Evolutionary conservation across 2,113 vertebrate species (phyloP).

Genomic region (Carassius auratus): DNA sequence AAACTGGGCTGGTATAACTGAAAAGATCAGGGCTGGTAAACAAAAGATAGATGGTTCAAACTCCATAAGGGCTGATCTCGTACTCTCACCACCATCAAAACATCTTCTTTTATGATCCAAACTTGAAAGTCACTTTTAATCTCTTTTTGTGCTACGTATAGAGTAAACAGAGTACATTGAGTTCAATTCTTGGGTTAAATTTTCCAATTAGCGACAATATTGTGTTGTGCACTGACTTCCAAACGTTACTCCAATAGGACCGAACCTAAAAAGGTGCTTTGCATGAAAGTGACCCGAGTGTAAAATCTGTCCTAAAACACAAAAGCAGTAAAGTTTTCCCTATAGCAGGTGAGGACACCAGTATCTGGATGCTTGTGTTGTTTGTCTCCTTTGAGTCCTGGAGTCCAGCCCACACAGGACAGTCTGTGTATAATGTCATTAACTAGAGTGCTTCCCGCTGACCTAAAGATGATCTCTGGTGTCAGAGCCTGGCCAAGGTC

Average conservation of each 20-base stretch:
- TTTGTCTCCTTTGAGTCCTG: conserved; percentile 58
- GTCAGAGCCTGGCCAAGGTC: conserved; percentile 76
- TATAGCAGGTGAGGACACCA: conserved; percentile 46
- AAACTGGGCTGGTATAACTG: not conserved
- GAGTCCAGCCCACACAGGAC: conserved; percentile 62
- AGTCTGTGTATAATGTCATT: conserved; percentile 74
- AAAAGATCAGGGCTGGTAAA: not conserved
- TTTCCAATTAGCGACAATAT: too few species aligned
- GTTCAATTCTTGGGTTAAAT: too few species aligned
- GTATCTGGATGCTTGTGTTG: conserved; percentile 36
- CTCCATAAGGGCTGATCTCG: not conserved
- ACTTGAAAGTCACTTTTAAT: not conserved
- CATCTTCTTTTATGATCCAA: not conserved
- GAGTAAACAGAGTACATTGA: too few species aligned
- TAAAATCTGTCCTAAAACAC: not conserved
- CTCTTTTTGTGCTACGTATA: too few species aligned
- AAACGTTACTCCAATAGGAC: too few species aligned
- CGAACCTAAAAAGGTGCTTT: not conserved
- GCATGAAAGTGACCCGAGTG: not conserved
- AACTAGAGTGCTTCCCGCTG: conserved; percentile 76
- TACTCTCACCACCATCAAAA: not conserved
- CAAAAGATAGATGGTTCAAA: not conserved
- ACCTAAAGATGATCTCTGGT: conserved; percentile 73
- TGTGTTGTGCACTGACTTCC: not conserved
- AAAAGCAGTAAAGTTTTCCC: not conserved